Evolutionary conservation across 2,113 vertebrate genomes (phyloP).

Genomic region (Myrmecobius fasciatus): DNA sequence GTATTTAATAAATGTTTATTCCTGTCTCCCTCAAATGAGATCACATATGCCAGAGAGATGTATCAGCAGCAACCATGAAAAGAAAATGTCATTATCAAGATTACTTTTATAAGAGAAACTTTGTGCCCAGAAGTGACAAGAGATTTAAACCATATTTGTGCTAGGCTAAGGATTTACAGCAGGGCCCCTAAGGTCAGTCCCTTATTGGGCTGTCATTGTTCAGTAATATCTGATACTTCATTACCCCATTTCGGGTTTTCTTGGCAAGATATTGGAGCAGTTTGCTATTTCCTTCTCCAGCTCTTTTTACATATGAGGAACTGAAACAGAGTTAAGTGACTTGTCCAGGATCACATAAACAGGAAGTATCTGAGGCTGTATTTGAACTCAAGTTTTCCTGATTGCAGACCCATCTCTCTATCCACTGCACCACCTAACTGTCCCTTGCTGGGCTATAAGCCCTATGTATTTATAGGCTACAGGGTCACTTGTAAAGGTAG

Average conservation of each 20-base stretch:
- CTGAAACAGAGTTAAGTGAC: neutral
- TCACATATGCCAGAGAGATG: neutral
- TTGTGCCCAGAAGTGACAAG: neutral
- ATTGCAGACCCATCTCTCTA: neutral
- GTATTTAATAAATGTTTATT: neutral
- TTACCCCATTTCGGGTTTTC: neutral
- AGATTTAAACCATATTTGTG: conserved; percentile 4
- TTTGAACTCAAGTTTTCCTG: neutral
- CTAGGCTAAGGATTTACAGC: neutral
- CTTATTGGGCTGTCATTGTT: neutral
- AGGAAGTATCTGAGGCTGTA: neutral
- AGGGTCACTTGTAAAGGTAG: neutral
- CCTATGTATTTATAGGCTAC: neutral
- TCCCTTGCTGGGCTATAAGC: neutral
- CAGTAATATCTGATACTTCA: neutral
- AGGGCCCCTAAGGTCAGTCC: neutral
- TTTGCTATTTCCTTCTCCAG: neutral
- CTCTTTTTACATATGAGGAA: neutral
- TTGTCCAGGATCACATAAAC: neutral
- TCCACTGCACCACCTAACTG: neutral
- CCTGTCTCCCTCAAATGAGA: neutral
- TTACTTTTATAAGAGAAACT: neutral
- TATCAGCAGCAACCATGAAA: conserved; percentile 5
- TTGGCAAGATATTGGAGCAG: neutral
- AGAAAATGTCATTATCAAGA: neutral